Conservation (phyloP, 2,113 vertebrate genomes). For the Corydoras maculifer region DNA sequence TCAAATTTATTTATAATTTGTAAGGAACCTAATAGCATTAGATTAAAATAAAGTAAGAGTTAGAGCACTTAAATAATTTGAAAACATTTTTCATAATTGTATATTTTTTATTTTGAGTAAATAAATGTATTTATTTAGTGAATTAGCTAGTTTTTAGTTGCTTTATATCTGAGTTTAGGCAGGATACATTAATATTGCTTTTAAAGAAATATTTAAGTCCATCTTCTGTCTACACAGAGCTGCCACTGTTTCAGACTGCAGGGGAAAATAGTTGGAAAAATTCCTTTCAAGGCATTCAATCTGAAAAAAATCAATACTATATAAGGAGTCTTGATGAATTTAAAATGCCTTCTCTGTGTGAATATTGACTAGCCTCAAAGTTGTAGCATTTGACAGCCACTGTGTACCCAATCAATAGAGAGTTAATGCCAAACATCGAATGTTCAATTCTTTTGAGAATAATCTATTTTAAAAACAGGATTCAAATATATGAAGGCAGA, state of each 20-base stretch:
- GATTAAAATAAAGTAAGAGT: background rate
- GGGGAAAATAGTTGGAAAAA: conserved; percentile 42
- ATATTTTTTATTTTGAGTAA: too few relatives aligned
- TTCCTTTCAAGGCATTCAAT: conserved; percentile 50
- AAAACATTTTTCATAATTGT: too few relatives aligned
- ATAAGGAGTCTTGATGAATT: conserved; percentile 66
- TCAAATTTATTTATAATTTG: background rate
- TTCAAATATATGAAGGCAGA: too few relatives aligned
- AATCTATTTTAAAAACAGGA: background rate
- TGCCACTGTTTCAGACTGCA: conserved; percentile 48
- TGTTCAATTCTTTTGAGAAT: conserved; percentile 6
- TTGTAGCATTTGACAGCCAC: conserved; percentile 49
- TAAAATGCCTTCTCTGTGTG: conserved; percentile 60
- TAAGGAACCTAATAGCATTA: conserved; percentile 1
- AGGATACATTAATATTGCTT: too few relatives aligned
- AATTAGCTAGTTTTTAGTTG: too few relatives aligned
- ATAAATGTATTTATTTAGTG: too few relatives aligned
- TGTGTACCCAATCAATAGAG: conserved; percentile 51
- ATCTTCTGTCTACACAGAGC: conserved; percentile 8
- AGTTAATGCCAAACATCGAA: conserved; percentile 31
- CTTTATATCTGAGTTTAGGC: too few relatives aligned
- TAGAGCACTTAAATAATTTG: too few relatives aligned
- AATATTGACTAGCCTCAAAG: conserved; percentile 63
- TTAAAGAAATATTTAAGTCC: conserved; percentile 12
- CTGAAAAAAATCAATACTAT: conserved; percentile 64